Evolutionary conservation across 2,797 vertebrate species (phyloP), one percentile per base, ranked within the genome.

Genomic region (Sebastes minor): DNA sequence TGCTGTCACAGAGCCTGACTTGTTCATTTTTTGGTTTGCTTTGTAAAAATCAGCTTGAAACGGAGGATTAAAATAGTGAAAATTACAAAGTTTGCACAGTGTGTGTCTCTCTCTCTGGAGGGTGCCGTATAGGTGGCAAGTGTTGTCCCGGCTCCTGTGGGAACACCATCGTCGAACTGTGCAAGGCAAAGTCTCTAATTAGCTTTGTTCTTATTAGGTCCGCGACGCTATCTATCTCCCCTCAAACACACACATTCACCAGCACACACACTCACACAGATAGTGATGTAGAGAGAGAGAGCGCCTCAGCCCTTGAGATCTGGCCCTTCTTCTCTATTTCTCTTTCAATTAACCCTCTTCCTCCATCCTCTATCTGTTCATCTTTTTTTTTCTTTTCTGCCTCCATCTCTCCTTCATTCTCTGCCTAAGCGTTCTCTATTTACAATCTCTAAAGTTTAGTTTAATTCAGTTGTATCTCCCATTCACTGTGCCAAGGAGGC

Each of bases 171-270:
- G 72, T 76, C 33, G 67, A 86, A 84, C 62, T 81, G 86, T 71
- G 77, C 28, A 61, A 80, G 84, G 80, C 86, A 86, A 90, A 88
- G 84, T 83, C 72, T 89, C 89, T 93, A 92, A 93, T 95, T 94
- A 94, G 91, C 84, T 92, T 91, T 92, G 91, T 88, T 92, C 91
- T 87, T 91, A 94, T 94, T 94, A 93, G 84, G 87, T 71, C 86
- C 81, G 63, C 88, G 85, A 88, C 67, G 61, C 83, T 79, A 79
- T 83, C 83, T 79, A 80, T 83, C 86, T 92, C 79, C 83, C 71
- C 65, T 84, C 76, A 82, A 62, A 83, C 83, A 83, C 84, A 76
- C 80, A 81, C 53, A 33, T 56, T 63, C 76, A 55, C 32, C 60
- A n/a, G 46, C 61, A 42, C 62, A 33, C 66, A 68, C 66, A 1